Evolutionary conservation across 2,888 invertebrate genomes (phyloP).

Genomic region (Cheilosia variabilis): DNA sequence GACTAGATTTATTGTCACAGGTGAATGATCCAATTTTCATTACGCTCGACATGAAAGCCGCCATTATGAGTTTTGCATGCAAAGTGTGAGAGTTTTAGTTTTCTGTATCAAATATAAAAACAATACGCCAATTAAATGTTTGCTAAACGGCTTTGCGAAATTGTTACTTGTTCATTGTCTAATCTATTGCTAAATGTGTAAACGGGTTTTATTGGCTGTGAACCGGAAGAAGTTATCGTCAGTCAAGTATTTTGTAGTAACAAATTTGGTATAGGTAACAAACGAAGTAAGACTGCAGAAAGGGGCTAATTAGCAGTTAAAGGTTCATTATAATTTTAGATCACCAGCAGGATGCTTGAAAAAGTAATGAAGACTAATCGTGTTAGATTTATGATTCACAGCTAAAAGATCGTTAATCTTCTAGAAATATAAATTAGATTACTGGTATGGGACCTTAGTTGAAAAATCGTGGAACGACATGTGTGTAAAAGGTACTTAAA

Average conservation of each 20-base stretch:
- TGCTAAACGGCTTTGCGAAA: conserved; percentile 15
- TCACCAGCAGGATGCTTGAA: too few relatives aligned
- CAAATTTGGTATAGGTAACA: too few relatives aligned
- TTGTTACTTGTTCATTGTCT: conserved; percentile 2
- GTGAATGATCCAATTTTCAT: conserved; percentile 33
- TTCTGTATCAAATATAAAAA: conserved; percentile 9
- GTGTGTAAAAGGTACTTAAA: too few relatives aligned
- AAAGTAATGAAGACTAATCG: too few relatives aligned
- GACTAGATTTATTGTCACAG: neutral
- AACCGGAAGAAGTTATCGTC: neutral
- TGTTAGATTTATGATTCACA: too few relatives aligned
- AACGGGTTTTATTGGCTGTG: conserved; percentile 9
- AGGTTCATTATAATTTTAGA: too few relatives aligned
- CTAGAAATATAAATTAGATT: too few relatives aligned
- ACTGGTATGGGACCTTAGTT: too few relatives aligned
- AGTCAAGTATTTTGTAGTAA: neutral
- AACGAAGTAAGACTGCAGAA: too few relatives aligned
- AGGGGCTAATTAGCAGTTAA: too few relatives aligned
- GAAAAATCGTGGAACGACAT: too few relatives aligned
- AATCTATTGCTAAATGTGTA: conserved; percentile 8
- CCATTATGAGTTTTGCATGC: conserved; percentile 27
- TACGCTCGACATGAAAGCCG: neutral
- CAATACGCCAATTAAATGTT: conserved; percentile 35
- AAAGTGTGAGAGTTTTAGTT: conserved; percentile 40
- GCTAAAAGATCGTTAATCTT: too few relatives aligned